Conservation (phyloP, 1,140 invertebrate species). For the Drosophila murphyi region DNA sequence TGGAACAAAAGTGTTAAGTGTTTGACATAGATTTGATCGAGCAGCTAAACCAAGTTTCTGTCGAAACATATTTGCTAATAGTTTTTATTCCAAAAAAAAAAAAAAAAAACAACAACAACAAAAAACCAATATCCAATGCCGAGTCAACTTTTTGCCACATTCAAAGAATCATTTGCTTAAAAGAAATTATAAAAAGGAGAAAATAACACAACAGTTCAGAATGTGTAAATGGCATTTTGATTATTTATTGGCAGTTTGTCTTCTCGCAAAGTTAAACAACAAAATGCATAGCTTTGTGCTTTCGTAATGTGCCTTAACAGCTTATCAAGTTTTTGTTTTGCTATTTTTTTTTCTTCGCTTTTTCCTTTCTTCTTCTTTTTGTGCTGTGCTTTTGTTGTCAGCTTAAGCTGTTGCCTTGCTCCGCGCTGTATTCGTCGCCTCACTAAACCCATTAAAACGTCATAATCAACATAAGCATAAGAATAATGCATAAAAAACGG, state of each 20-base stretch:
- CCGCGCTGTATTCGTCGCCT: constrained; percentile 44
- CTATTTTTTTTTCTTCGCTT: constrained; percentile 21
- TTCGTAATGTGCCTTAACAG: constrained; percentile 57
- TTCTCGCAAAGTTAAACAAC: neutral
- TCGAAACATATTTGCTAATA: no score
- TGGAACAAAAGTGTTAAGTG: no score
- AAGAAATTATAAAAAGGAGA: no score
- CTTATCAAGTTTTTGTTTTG: constrained; percentile 61
- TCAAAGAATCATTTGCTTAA: no score
- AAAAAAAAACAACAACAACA: no score
- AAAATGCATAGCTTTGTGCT: constrained; percentile 49
- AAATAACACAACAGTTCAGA: neutral
- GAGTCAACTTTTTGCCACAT: no score
- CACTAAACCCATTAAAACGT: constrained; percentile 79
- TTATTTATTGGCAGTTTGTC: constrained; percentile 14
- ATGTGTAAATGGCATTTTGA: neutral
- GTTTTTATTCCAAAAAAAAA: no score
- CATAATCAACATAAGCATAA: constrained; percentile 81
- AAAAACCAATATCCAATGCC: no score
- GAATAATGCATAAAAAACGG: constrained; percentile 59
- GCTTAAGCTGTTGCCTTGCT: constrained; percentile 25
- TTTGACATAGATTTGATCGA: no score
- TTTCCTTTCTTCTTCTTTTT: constrained; percentile 32
- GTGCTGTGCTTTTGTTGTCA: constrained; percentile 22
- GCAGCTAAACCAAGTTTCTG: no score